Evolutionary conservation across 2,888 invertebrate species (phyloP), one percentile per base, ranked within the genome.

Genomic region (Hydroisotoma schaefferi): DNA sequence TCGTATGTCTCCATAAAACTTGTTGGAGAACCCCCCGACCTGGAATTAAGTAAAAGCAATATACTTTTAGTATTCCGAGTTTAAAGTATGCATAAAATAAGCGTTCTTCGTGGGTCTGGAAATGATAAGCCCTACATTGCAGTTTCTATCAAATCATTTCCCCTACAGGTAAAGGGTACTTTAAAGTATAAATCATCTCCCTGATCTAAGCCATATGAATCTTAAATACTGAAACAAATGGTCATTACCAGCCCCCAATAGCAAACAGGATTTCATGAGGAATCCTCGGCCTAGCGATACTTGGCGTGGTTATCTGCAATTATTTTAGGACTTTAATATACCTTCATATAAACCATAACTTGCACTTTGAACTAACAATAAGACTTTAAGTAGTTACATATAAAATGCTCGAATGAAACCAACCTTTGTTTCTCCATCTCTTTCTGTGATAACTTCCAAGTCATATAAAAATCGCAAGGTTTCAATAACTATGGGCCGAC

Each of bases 381-480:
- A 52, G 46, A 10, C 20, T 43, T 6, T 20, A 52, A 52, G 49
- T 27, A 25, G 6, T 18, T 27, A 15, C 8, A 46, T 20, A 18
- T 6, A 43, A 8, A 15, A 47, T 8, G 25, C 47, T 49, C 18
- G 26, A 10, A n/a, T 49, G 8, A 40, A 46, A 46, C 46, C 25
- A 25, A 46, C 46, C 25, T 46, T 46, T 25, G 91, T 86, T 79
- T 89, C 88, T 6, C 87, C 86, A 66, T 89, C 87, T 75, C 87
- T 78, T 52, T 80, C 87, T 75, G 83, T 83, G 65, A 91, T 90
- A 84, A 91, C 89, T 79, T 94, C 93, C 74, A 94, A 80, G 76
- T 94, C 93, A 78, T 93, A 93, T 48, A 94, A 81, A 77, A 94
- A 94, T 75, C 89, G 90, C 38, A 94, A 79, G 0, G 94, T 92